Conservation (phyloP, 2,113 vertebrate species). For the Pelvicachromis taeniatus region DNA sequence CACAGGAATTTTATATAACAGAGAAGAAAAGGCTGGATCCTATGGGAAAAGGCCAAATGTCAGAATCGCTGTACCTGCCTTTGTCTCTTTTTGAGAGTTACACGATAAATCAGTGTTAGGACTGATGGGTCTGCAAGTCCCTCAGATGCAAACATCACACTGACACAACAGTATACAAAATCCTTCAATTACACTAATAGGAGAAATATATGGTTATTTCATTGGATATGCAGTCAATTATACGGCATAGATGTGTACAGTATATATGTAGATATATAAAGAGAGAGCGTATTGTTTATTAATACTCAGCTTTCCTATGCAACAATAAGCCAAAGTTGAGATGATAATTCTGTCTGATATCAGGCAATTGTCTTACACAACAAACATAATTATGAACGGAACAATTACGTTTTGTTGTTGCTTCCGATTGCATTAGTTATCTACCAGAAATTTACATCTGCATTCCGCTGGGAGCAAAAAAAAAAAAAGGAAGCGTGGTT, state of each 20-base stretch:
- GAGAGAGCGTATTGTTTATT: background rate
- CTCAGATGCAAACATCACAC: background rate
- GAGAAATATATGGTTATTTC: background rate
- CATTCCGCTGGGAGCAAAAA: background rate
- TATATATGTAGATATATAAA: background rate
- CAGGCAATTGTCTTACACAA: background rate
- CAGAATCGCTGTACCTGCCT: background rate
- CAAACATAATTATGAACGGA: background rate
- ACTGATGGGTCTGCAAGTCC: background rate
- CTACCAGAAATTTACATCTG: slow-evolving; percentile 4
- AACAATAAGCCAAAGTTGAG: background rate
- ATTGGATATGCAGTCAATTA: background rate
- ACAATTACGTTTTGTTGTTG: background rate
- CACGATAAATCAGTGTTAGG: background rate
- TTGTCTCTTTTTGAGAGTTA: background rate
- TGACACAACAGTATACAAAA: background rate
- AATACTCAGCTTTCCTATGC: background rate
- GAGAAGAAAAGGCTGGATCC: background rate
- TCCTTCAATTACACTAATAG: background rate
- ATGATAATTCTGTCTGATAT: background rate
- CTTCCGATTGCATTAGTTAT: background rate
- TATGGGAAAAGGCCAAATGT: background rate
- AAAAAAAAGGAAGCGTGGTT: background rate
- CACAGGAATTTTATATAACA: background rate
- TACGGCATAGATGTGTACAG: background rate